These are phyloP conservation scores for Poeciliopsis retropinna DNA, from an alignment of 2,113 vertebrate species.

Conservation along the genomic window DNA sequence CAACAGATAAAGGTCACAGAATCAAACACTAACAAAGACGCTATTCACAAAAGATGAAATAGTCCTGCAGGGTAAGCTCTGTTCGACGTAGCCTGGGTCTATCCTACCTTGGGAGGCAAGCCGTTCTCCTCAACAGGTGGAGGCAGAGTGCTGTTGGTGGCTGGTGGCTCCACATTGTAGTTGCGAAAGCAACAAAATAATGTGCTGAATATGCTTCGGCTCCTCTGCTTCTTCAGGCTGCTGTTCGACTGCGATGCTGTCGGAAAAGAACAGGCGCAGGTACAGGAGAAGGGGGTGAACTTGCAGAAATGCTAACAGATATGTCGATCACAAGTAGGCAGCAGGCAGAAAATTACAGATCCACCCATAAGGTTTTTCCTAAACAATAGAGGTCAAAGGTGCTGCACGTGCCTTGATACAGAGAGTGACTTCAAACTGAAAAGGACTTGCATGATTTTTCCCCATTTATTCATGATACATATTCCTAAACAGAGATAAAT, in stretches of 20 bases:
- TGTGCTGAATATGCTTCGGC: slow-evolving; percentile 93
- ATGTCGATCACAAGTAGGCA: neutral
- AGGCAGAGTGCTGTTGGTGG: slow-evolving; percentile 86
- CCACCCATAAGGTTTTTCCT: neutral
- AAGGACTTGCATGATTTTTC: neutral
- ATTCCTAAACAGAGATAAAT: too few relatives aligned
- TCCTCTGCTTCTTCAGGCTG: slow-evolving; percentile 95
- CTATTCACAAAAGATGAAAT: slow-evolving; percentile 22
- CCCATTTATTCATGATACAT: too few relatives aligned
- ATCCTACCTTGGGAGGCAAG: slow-evolving; percentile 90
- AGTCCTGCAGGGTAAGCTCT: neutral
- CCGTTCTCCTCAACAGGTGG: slow-evolving; percentile 96
- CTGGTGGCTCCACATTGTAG: slow-evolving; percentile 90
- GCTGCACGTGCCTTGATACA: neutral
- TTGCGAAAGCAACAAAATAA: slow-evolving; percentile 98
- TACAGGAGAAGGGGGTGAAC: slow-evolving; percentile 25
- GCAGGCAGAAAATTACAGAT: neutral
- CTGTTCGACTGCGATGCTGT: slow-evolving; percentile 88
- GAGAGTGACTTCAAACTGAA: too few relatives aligned
- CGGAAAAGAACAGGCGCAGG: slow-evolving; percentile 9
- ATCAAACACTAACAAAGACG: slow-evolving; percentile 20
- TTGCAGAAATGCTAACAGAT: neutral
- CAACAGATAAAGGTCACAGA: slow-evolving; percentile 12
- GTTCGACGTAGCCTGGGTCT: neutral
- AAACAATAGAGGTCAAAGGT: neutral